Conservation (phyloP, 1,140 invertebrate species). For the Rhynchophorus ferrugineus region DNA sequence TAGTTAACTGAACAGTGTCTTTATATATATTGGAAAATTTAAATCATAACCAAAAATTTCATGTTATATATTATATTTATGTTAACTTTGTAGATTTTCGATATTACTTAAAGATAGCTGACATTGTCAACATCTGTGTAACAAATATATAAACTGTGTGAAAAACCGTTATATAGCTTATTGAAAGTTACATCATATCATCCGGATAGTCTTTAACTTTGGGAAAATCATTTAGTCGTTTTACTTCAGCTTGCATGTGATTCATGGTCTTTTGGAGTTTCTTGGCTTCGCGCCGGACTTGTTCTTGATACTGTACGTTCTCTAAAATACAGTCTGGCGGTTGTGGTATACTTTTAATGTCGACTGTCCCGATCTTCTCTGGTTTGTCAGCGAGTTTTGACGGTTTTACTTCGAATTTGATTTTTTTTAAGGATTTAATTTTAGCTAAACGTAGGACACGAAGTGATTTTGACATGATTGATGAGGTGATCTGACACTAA, state of each 20-base stretch:
- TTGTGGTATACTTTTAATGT: conserved; percentile 8
- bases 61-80: too few relatives aligned
- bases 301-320: conserved; percentile 2
- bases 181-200: conserved; percentile 16
- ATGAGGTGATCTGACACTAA: too few relatives aligned
- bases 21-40: too few relatives aligned
- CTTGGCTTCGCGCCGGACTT: neutral
- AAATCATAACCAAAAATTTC: too few relatives aligned
- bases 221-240: conserved; percentile 7
- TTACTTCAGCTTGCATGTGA: neutral
- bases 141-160: too few relatives aligned
- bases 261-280: conserved; percentile 2
- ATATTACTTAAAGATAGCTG: too few relatives aligned
- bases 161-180: too few relatives aligned
- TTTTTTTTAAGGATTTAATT: conserved; percentile 1
- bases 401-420: conserved; percentile 3
- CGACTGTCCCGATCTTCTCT: neutral
- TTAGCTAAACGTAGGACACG: neutral
- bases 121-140: too few relatives aligned
- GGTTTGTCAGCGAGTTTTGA: neutral
- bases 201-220: conserved; percentile 6
- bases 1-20: too few relatives aligned
- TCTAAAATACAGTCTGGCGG: conserved; percentile 1
- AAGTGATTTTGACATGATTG: neutral
- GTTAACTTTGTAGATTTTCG: too few relatives aligned